Conservation (phyloP, 2,888 invertebrate genomes). For the Drosophila colorata region DNA sequence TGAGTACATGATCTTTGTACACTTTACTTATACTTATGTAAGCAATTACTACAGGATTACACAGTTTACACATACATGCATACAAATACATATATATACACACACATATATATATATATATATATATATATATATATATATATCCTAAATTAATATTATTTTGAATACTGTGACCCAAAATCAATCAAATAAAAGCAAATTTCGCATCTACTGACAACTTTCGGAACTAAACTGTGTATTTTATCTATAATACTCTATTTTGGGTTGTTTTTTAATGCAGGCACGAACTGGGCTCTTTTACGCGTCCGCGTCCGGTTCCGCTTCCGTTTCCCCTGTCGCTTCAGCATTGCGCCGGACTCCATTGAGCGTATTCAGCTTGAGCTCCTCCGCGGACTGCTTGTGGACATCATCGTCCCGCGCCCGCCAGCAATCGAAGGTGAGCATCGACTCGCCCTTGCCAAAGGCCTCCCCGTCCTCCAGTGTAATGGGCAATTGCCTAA, state of each 20-base stretch:
- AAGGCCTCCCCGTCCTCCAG: slow-evolving; percentile 87
- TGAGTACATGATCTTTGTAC: slow-evolving; percentile 46
- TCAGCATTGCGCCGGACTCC: slow-evolving; percentile 25
- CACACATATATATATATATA: slow-evolving; percentile 20
- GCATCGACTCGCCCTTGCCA: slow-evolving; percentile 86
- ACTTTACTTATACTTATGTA: slow-evolving; percentile 59
- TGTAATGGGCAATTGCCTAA: slow-evolving; percentile 86
- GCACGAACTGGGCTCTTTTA: slow-evolving; percentile 1
- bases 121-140: slow-evolving; percentile 15
- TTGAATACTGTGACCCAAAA: slow-evolving; percentile 71
- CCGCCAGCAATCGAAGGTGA: slow-evolving; percentile 85
- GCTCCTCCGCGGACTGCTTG: slow-evolving; percentile 54
- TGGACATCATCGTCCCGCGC: slow-evolving; percentile 46
- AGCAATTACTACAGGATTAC: slow-evolving; percentile 59
- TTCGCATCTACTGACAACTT: slow-evolving; percentile 69
- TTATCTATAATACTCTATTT: slow-evolving; percentile 14
- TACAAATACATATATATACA: slow-evolving; percentile 19
- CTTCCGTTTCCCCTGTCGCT: slow-evolving; percentile 36
- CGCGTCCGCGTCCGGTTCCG: slow-evolving; percentile 1
- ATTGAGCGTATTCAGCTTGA: slow-evolving; percentile 48
- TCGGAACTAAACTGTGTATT: slow-evolving; percentile 43
- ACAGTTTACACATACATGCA: slow-evolving; percentile 44
- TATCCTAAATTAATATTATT: slow-evolving; percentile 56
- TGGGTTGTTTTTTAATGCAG: slow-evolving; percentile 8
- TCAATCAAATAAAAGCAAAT: slow-evolving; percentile 76